A percentile compares a stretch with the other conserved stretches of the same genome.
Evolutionary conservation across 1,140 invertebrate genomes (phyloP).

Genomic region (Gryllus bimaculatus): DNA sequence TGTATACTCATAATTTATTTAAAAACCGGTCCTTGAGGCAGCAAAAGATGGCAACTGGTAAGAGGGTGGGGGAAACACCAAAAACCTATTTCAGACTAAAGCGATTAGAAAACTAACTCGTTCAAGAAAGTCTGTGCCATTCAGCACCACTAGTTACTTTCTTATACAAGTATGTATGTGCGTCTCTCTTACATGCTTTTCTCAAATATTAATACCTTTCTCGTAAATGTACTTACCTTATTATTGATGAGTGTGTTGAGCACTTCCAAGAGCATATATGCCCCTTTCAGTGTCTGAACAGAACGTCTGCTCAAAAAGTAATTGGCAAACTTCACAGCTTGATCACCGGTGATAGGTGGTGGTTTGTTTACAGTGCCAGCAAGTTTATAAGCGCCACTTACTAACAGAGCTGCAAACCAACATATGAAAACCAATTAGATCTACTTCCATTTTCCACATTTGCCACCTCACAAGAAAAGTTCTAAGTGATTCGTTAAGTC

Average conservation of each 20-base stretch:
- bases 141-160: not conserved
- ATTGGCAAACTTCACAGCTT: conserved; percentile 81
- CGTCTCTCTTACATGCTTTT: no score
- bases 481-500: no score
- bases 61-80: no score
- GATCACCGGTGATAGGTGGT: conserved; percentile 60
- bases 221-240: conserved; percentile 36
- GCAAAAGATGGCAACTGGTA: no score
- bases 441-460: not conserved
- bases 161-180: not conserved
- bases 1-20: no score
- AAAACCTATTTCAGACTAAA: no score
- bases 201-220: not conserved
- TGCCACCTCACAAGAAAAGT: no score
- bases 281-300: conserved; percentile 76
- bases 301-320: conserved; percentile 85
- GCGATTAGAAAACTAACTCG: no score
- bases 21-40: no score
- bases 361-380: conserved; percentile 57
- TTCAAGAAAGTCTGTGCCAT: no score
- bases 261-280: conserved; percentile 66
- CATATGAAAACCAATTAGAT: not conserved
- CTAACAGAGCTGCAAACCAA: conserved; percentile 46
- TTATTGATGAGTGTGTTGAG: conserved; percentile 59
- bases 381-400: conserved; percentile 64